Evolutionary conservation across 1,140 invertebrate species (phyloP).

Genomic region (Drosophila pseudoobscura): DNA sequence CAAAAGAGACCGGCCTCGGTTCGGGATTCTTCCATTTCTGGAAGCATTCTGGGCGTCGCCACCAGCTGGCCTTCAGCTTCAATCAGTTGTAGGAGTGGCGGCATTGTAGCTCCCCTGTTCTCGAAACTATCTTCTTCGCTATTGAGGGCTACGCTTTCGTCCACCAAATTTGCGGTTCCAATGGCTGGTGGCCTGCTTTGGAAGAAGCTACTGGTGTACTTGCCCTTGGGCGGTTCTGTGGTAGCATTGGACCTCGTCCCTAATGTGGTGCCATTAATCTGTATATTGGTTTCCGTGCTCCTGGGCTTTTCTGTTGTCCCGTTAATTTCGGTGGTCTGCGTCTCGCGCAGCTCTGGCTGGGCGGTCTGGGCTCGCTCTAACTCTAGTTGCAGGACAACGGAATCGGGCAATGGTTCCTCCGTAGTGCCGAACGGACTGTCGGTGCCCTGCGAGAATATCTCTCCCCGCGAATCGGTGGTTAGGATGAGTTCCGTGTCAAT

Average conservation of each 20-base stretch:
- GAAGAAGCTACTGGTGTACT: too few species aligned
- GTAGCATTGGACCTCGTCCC: neutral
- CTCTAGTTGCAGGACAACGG: constrained; percentile 44
- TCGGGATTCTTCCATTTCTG: too few species aligned
- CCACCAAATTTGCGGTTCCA: too few species aligned
- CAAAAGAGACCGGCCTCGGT: too few species aligned
- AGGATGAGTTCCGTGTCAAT: constrained; percentile 46
- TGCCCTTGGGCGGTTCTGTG: too few species aligned
- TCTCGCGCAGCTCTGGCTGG: neutral
- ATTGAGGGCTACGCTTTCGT: too few species aligned
- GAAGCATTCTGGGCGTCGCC: too few species aligned
- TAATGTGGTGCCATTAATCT: constrained; percentile 1
- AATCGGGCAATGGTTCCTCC: constrained; percentile 57
- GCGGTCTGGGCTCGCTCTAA: constrained; percentile 21
- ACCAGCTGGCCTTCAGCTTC: too few species aligned
- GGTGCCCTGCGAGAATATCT: constrained; percentile 27
- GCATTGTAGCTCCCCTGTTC: too few species aligned
- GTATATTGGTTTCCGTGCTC: neutral
- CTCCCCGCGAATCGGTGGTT: constrained; percentile 38
- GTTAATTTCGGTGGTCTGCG: neutral
- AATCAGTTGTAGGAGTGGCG: neutral
- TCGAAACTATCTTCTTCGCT: too few species aligned
- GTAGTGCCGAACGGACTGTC: constrained; percentile 19
- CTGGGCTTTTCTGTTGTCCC: constrained; percentile 3
- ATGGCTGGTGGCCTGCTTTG: too few species aligned